These are phyloP conservation scores for Narcine bancroftii DNA, from an alignment of 2,113 vertebrate species.

Conservation along the genomic window DNA sequence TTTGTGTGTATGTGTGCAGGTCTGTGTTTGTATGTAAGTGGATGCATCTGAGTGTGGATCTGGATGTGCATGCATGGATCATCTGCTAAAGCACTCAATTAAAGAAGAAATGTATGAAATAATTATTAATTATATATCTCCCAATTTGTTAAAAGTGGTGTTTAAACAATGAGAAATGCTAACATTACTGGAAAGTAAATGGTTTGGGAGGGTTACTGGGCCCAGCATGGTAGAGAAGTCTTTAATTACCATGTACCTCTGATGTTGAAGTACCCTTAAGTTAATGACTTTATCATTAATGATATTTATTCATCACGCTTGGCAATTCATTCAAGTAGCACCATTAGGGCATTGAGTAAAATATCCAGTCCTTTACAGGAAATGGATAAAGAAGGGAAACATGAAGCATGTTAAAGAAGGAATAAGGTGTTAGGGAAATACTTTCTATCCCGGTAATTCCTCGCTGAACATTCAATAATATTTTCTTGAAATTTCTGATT, in stretches of 20 bases:
- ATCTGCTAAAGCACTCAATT: background rate
- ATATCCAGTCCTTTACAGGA: background rate
- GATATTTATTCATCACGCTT: background rate
- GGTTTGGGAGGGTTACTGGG: background rate
- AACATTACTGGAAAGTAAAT: background rate
- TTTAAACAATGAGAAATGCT: background rate
- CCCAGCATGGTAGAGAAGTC: background rate
- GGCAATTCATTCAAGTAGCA: background rate
- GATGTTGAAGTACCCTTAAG: background rate
- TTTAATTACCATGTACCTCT: background rate
- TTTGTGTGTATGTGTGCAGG: too few species aligned
- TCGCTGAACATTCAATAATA: background rate
- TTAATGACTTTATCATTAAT: conserved; percentile 2
- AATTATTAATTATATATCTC: background rate
- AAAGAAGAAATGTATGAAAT: background rate
- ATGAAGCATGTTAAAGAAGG: background rate
- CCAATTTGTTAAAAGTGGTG: background rate
- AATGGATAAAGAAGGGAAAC: background rate
- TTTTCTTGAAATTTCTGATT: background rate
- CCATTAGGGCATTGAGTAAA: background rate
- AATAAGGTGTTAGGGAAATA: background rate
- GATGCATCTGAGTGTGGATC: too few species aligned
- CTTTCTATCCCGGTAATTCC: background rate
- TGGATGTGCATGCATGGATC: too few species aligned
- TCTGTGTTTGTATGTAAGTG: too few species aligned